Evolutionary conservation across 2,888 invertebrate genomes (phyloP), one percentile per base, ranked within the genome.

Genomic region (Melinopterus prodromus): DNA sequence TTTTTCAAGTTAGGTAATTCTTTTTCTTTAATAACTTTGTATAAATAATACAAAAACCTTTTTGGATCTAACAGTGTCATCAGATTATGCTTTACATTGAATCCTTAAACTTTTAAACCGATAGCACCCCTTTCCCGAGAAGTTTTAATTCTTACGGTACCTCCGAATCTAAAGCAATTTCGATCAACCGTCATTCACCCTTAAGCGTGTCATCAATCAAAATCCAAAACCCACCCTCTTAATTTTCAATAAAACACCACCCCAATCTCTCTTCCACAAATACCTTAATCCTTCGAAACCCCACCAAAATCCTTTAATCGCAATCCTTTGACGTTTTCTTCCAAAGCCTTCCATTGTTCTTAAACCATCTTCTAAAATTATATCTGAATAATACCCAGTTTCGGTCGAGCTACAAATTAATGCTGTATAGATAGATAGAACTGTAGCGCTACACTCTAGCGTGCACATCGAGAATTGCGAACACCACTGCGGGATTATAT

Each of bases 401-500:
- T 26, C 26, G 26, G 3, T 3, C 26, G 26, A 26, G 3, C 26
- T 26, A 26, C 26, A 26, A 26, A 26, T 26, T 26, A 26, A 26
- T 26, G 26, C 26, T 26, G 26, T 26, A 26, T 26, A 26, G 26
- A 26, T 26, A 26, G 26, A 26, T 26, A 26, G 26, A 26, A 26
- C 26, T 26, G 26, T 26, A 26, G 26, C 26, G 26, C 26, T 26
- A n/a, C n/a, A n/a, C 26, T 26, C 26, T 26, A 26, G 26, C 26
- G 26, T 2, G 26, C 26, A 26, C 26, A 26, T 26, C 26, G 26
- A 26, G 26, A 26, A 26, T 26, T 26, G 26, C 26, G 26, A 26
- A 26, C 26, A 26, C 26, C 26, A 26, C 26, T 3, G 6, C 71
- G 16, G 71, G 74, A 74, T 74, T 74, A 74, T 74, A 35, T 74